Percentiles rank a stretch among this genome's conserved stretches.
These are phyloP conservation scores for Leucoraja ocellata DNA, from an alignment of 2,797 vertebrate genomes.

Conservation along the genomic window DNA sequence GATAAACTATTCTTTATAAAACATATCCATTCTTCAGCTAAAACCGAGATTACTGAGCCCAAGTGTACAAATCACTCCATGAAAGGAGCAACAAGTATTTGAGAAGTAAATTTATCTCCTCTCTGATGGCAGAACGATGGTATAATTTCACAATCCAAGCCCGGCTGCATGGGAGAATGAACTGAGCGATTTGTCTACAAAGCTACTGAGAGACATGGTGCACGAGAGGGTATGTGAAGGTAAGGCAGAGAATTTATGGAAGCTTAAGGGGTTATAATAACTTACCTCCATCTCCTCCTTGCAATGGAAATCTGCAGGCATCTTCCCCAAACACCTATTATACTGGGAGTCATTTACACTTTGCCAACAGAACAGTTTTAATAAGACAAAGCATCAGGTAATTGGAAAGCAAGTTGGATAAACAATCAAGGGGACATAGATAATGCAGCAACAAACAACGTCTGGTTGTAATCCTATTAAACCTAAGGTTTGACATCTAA, in stretches of 20 bases:
- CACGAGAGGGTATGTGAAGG: no score
- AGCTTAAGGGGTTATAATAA: no score
- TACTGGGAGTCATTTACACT: not conserved
- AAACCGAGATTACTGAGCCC: not conserved
- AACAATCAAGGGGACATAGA: not conserved
- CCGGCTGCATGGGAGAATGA: not conserved
- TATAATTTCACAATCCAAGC: not conserved
- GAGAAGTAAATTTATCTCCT: no score
- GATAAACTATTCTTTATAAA: not conserved
- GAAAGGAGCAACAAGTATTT: no score
- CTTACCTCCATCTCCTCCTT: no score
- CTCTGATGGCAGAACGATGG: not conserved
- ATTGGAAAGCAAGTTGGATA: not conserved
- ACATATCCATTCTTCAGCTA: not conserved
- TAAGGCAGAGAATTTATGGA: no score
- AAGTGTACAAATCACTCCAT: not conserved
- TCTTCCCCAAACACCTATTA: not conserved
- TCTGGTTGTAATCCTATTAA: no score
- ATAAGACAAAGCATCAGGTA: not conserved
- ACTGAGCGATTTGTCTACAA: not conserved
- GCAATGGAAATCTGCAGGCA: not conserved
- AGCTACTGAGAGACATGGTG: no score
- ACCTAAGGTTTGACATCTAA: no score
- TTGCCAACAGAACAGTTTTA: not conserved
- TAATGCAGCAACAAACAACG: not conserved